phyloP scores from a whole-genome alignment of 2,888 invertebrate species.

The Abscondita cerata region DNA sequence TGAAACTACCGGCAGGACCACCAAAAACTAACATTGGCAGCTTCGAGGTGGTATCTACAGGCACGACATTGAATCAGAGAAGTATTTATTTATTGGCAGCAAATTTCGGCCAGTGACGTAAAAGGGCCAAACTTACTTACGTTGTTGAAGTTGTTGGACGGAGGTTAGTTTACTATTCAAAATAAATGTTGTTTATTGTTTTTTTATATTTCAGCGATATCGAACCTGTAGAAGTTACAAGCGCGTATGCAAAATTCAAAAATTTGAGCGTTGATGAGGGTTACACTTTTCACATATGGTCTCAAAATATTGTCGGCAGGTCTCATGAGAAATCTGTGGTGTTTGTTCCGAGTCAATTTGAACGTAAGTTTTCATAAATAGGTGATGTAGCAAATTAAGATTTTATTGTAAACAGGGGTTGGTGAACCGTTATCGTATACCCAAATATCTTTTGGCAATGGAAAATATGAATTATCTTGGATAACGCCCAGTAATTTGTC shows the following conservation, averaged over 20 bases:
- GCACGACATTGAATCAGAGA: constrained; percentile 61
- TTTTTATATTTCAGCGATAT: constrained; percentile 40
- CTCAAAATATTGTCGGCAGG: constrained; percentile 67
- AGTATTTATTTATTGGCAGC: constrained; percentile 81
- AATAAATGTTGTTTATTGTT: neutral
- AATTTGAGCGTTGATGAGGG: constrained; percentile 58
- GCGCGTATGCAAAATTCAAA: constrained; percentile 67
- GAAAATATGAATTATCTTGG: constrained; percentile 80
- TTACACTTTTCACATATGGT: constrained; percentile 66
- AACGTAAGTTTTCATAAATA: constrained; percentile 55
- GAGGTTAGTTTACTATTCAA: neutral
- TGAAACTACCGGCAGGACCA: constrained; percentile 68
- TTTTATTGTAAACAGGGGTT: constrained; percentile 36
- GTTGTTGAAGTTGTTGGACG: constrained; percentile 60
- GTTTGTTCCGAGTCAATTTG: constrained; percentile 65
- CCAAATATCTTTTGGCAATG: constrained; percentile 75
- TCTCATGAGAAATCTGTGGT: constrained; percentile 66
- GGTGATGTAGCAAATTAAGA: neutral
- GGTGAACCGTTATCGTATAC: constrained; percentile 45
- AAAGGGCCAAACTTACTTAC: constrained; percentile 79
- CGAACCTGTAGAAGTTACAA: constrained; percentile 63
- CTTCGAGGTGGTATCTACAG: constrained; percentile 64
- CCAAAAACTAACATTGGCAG: constrained; percentile 77
- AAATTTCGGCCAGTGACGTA: constrained; percentile 70
- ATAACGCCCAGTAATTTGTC: constrained; percentile 60